Evolutionary conservation across 1,140 invertebrate species (phyloP).

Genomic region (Eupristina koningsbergeri): DNA sequence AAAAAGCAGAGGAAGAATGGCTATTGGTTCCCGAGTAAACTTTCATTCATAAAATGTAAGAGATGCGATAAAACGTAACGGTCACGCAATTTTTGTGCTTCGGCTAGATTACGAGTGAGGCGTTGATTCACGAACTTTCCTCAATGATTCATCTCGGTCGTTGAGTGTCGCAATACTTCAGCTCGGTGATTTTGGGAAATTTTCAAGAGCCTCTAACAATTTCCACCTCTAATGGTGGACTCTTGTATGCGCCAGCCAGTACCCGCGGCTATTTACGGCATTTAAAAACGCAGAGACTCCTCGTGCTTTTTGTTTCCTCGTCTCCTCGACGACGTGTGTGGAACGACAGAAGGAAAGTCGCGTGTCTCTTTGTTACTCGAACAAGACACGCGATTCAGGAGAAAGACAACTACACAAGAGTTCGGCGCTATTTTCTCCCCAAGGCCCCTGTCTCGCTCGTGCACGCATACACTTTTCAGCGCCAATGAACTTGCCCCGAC

Average conservation of each 20-base stretch:
- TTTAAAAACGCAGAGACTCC: background rate
- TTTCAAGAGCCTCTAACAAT: background rate
- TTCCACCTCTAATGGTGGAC: no score
- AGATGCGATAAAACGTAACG: background rate
- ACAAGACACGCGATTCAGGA: conserved; percentile 18
- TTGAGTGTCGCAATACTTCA: background rate
- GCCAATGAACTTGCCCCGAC: conserved; percentile 17
- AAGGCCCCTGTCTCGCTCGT: background rate
- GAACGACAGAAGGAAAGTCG: conserved; percentile 9
- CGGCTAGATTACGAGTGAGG: background rate
- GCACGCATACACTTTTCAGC: background rate
- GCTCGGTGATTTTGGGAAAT: conserved; percentile 9
- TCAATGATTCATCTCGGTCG: background rate
- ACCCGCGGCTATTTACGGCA: conserved; percentile 5
- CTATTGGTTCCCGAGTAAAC: no score
- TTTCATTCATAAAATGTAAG: background rate
- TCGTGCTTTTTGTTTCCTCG: conserved; percentile 17
- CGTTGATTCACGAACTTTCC: conserved; percentile 5
- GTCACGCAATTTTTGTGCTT: background rate
- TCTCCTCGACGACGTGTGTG: background rate
- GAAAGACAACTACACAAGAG: background rate
- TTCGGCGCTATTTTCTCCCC: conserved; percentile 26
- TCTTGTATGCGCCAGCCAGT: no score
- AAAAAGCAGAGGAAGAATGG: no score
- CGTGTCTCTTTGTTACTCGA: conserved; percentile 21